Percentiles rank a stretch among this genome's conserved stretches.
Conservation (phyloP, 2,113 vertebrate species). For the Gadus chalcogrammus region DNA sequence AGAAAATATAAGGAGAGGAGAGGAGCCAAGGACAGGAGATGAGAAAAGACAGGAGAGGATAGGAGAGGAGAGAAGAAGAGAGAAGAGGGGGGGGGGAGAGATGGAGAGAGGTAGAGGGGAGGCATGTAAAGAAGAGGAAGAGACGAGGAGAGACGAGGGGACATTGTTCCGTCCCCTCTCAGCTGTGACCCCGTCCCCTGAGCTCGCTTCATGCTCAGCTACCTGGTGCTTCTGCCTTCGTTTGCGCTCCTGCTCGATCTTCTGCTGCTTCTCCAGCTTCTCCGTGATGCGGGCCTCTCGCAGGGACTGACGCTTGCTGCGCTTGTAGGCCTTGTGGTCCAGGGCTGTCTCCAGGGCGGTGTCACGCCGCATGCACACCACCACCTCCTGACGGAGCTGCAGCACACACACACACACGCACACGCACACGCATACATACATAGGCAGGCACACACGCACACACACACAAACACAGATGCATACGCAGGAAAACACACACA, state of each 20-base stretch:
- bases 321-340: conserved; percentile 93
- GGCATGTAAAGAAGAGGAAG: no score
- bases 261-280: conserved; percentile 97
- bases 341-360: conserved; percentile 90
- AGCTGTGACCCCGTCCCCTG: no score
- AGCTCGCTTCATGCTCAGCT: no score
- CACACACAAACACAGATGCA: background rate
- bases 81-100: no score
- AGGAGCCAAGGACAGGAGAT: background rate
- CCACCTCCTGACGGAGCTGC: conserved; percentile 92
- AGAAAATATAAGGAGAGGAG: background rate
- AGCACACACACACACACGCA: background rate
- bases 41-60: background rate
- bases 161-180: no score
- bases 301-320: conserved; percentile 91
- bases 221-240: conserved; percentile 82
- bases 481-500: no score
- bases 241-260: conserved; percentile 80
- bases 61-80: no score
- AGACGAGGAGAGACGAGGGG: no score
- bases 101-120: no score
- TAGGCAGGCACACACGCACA: background rate
- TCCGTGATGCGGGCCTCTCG: conserved; percentile 92
- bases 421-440: background rate
- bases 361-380: conserved; percentile 94